Percentiles rank a stretch among this genome's conserved stretches.
phyloP scores from a whole-genome alignment of 2,888 invertebrate species.

The Caenorhabditis virilis region DNA sequence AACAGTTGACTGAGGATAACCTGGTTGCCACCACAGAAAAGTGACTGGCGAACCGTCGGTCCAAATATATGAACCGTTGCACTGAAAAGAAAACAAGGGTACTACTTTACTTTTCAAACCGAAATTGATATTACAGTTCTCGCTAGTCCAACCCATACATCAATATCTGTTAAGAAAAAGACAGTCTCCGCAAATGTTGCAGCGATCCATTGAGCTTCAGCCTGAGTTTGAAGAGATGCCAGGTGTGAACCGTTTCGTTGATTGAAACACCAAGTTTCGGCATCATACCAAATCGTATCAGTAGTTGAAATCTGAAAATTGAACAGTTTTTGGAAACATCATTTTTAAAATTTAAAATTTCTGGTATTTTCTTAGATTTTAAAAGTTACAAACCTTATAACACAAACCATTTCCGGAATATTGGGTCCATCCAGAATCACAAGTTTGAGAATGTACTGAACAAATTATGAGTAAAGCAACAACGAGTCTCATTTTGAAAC shows the following conservation, averaged over 20 bases:
- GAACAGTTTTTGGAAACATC: too few relatives aligned
- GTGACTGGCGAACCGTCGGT: constrained; percentile 26
- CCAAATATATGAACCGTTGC: constrained; percentile 26
- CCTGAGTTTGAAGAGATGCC: constrained; percentile 24
- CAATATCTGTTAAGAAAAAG: constrained; percentile 7
- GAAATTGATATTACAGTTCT: too few relatives aligned
- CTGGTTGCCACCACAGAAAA: constrained; percentile 27
- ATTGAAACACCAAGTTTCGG: constrained; percentile 20
- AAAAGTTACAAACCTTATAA: too few relatives aligned
- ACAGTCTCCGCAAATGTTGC: too few relatives aligned
- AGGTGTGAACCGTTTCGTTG: constrained; percentile 18
- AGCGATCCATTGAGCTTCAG: constrained; percentile 28
- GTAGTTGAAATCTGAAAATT: constrained; percentile 8
- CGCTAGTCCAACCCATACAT: constrained; percentile 25
- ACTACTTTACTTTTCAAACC: too few relatives aligned
- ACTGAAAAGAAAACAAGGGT: too few relatives aligned
- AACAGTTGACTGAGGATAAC: constrained; percentile 13
- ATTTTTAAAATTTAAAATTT: too few relatives aligned
- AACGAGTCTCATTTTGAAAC: too few relatives aligned
- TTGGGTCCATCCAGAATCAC: constrained; percentile 22
- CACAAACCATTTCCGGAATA: constrained; percentile 15
- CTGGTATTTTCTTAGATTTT: too few relatives aligned
- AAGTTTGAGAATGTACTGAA: too few relatives aligned
- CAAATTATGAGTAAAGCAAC: too few relatives aligned
- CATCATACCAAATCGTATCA: constrained; percentile 20